These are phyloP conservation scores for Ypsolopha sequella DNA, from an alignment of 2,888 invertebrate genomes.

Conservation along the genomic window DNA sequence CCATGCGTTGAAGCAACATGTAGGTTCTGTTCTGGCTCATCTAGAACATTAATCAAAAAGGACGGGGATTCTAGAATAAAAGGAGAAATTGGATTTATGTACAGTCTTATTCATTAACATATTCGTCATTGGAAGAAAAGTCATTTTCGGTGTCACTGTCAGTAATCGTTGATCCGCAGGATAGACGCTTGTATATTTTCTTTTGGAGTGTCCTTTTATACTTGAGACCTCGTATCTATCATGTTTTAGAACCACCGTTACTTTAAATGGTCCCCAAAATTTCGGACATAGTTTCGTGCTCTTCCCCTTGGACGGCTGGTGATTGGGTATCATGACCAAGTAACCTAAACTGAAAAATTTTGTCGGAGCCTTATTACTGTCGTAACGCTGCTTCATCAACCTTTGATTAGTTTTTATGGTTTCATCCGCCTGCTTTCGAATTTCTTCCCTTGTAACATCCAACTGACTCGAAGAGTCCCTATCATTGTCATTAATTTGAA, in stretches of 20 bases:
- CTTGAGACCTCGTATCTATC: conserved; percentile 5
- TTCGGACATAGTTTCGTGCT: conserved; percentile 5
- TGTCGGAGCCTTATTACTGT: background rate
- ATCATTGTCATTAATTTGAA: too few species aligned
- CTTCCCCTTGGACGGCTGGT: background rate
- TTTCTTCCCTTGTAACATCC: background rate
- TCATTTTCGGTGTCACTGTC: too few species aligned
- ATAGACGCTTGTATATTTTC: conserved; percentile 6
- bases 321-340: conserved; percentile 4
- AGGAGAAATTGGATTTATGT: too few species aligned
- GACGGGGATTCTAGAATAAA: too few species aligned
- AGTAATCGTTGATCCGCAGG: conserved; percentile 2
- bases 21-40: too few species aligned
- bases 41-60: too few species aligned
- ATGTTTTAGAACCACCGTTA: background rate
- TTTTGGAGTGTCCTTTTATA: conserved; percentile 4
- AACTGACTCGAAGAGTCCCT: too few species aligned
- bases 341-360: background rate
- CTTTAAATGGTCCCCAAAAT: conserved; percentile 9
- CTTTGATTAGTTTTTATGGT: background rate
- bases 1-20: too few species aligned
- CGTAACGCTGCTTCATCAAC: background rate
- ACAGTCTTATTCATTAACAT: too few species aligned
- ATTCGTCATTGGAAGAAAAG: too few species aligned
- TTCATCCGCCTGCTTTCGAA: background rate